Percentiles rank a stretch among this genome's conserved stretches.
These are phyloP conservation scores for Drosophila peninsularis DNA, from an alignment of 2,888 invertebrate species.

Conservation along the genomic window DNA sequence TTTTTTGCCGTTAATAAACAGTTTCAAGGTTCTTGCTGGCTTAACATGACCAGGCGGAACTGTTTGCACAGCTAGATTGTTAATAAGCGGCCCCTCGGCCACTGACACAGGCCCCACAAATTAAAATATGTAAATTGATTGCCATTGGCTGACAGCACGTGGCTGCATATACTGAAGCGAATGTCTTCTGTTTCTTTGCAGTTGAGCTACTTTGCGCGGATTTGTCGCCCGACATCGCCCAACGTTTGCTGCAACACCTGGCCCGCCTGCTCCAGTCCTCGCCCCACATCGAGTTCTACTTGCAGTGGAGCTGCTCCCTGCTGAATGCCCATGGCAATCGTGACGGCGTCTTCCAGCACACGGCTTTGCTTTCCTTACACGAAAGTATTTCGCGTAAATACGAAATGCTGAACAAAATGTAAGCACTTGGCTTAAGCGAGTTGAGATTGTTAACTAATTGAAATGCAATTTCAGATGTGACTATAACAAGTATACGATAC, in stretches of 20 bases:
- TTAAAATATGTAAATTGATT: slow-evolving; percentile 43
- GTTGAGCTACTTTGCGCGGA: slow-evolving; percentile 90
- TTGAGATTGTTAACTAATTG: background rate
- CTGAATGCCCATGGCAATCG: slow-evolving; percentile 88
- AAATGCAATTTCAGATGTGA: slow-evolving; percentile 89
- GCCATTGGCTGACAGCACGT: slow-evolving; percentile 55
- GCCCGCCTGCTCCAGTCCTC: slow-evolving; percentile 91
- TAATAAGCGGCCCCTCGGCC: slow-evolving; percentile 53
- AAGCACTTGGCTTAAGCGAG: slow-evolving; percentile 83
- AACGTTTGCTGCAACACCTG: slow-evolving; percentile 89
- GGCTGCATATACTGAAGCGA: slow-evolving; percentile 35
- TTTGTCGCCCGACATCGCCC: slow-evolving; percentile 90
- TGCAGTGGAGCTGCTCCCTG: slow-evolving; percentile 91
- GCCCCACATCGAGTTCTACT: slow-evolving; percentile 94
- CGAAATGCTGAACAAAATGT: slow-evolving; percentile 94
- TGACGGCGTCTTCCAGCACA: slow-evolving; percentile 87
- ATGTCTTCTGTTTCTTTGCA: slow-evolving; percentile 84
- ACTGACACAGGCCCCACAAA: slow-evolving; percentile 5
- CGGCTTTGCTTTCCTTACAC: slow-evolving; percentile 89
- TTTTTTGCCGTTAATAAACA: slow-evolving; percentile 64
- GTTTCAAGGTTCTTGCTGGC: slow-evolving; percentile 66
- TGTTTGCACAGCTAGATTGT: slow-evolving; percentile 26
- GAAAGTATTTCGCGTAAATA: slow-evolving; percentile 92
- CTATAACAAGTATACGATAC: slow-evolving; percentile 93
- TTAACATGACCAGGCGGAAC: slow-evolving; percentile 27